Evolutionary conservation across 2,888 invertebrate genomes (phyloP).

Genomic region (Eumacrocentrus americanus): DNA sequence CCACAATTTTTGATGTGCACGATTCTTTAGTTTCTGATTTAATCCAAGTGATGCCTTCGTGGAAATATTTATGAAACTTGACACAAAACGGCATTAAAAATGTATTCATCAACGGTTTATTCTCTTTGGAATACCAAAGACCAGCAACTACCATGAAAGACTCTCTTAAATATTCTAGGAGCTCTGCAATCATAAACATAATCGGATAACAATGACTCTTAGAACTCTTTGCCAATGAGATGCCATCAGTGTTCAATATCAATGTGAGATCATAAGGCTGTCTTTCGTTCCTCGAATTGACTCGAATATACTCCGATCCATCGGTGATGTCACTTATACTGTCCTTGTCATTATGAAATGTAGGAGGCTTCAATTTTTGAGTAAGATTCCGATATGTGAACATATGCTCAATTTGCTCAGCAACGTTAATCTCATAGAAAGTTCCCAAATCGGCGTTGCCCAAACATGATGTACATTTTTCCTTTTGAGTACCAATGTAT

Average conservation of each 20-base stretch:
- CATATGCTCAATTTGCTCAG: conserved; percentile 9
- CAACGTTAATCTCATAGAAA: conserved; percentile 11
- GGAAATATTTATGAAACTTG: conserved; percentile 28
- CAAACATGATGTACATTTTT: conserved; percentile 19
- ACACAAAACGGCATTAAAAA: conserved; percentile 27
- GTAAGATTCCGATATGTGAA: too few relatives aligned
- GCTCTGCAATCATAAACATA: conserved; percentile 31
- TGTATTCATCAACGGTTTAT: conserved; percentile 31
- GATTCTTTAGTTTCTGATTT: conserved; percentile 22
- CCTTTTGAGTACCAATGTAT: conserved; percentile 9
- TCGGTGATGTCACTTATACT: conserved; percentile 17
- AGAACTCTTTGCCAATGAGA: conserved; percentile 31
- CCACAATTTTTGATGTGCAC: conserved; percentile 21
- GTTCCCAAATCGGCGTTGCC: background rate
- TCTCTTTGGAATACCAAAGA: conserved; percentile 26
- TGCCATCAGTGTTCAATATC: conserved; percentile 31
- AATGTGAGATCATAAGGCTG: conserved; percentile 31
- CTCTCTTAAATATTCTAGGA: conserved; percentile 21
- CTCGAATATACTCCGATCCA: conserved; percentile 17
- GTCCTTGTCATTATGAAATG: background rate
- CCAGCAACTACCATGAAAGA: conserved; percentile 25
- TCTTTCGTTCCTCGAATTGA: conserved; percentile 16
- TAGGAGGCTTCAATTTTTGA: background rate
- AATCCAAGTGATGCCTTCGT: conserved; percentile 25
- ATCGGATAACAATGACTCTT: conserved; percentile 33